Evolutionary conservation across 2,797 vertebrate species (phyloP).

Genomic region (Holocentrus rufus): DNA sequence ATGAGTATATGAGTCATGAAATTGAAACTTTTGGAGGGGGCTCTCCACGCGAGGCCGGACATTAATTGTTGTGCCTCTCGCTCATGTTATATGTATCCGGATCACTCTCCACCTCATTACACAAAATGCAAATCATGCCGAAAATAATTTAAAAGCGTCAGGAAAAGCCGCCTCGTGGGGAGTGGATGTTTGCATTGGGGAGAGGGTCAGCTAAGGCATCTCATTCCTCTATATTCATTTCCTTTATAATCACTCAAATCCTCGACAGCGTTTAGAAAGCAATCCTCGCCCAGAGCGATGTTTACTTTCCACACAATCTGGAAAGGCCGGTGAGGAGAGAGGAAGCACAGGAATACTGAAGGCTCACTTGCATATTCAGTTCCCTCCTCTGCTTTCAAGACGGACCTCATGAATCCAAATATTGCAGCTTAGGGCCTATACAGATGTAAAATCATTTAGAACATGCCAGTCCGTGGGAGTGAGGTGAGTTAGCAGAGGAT

Average conservation of each 20-base stretch:
- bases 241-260: slow-evolving; percentile 65
- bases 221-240: slow-evolving; percentile 61
- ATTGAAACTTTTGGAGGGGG: slow-evolving; percentile 7
- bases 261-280: slow-evolving; percentile 67
- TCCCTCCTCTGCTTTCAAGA: slow-evolving; percentile 28
- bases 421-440: background rate
- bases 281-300: slow-evolving; percentile 53
- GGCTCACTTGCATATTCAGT: slow-evolving; percentile 46
- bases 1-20: slow-evolving; percentile 34
- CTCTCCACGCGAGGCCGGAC: slow-evolving; percentile 3
- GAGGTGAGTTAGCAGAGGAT: background rate
- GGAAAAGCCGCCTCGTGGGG: slow-evolving; percentile 29
- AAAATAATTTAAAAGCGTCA: slow-evolving; percentile 55
- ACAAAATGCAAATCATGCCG: slow-evolving; percentile 56
- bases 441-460: slow-evolving; percentile 4
- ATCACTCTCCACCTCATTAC: slow-evolving; percentile 51
- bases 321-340: slow-evolving; percentile 45
- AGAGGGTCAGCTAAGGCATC: slow-evolving; percentile 57
- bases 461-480: slow-evolving; percentile 2
- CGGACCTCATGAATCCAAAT: slow-evolving; percentile 48
- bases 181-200: slow-evolving; percentile 42
- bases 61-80: slow-evolving; percentile 42
- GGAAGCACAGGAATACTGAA: slow-evolving; percentile 41
- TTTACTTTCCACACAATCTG: slow-evolving; percentile 66
- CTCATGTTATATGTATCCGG: slow-evolving; percentile 14